Conservation (phyloP, 2,113 vertebrate species). For the Psettodes erumei region DNA sequence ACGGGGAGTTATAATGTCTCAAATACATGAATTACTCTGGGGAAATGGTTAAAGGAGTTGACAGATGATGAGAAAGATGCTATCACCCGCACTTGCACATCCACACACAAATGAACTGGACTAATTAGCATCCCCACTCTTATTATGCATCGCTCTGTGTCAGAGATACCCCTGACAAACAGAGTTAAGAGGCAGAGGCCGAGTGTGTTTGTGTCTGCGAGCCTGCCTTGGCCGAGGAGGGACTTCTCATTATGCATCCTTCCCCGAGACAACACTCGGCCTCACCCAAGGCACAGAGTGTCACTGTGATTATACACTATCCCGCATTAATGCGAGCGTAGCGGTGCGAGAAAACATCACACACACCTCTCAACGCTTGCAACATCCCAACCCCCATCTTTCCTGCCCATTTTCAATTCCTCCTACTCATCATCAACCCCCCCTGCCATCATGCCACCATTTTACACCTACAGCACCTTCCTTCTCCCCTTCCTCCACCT, state of each 20-base stretch:
- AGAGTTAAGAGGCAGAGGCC: conserved; percentile 30
- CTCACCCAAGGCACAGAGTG: conserved; percentile 61
- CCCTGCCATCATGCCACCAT: conserved; percentile 18
- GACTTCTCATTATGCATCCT: conserved; percentile 61
- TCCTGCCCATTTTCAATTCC: not conserved
- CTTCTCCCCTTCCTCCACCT: not conserved
- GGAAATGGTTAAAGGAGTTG: conserved; percentile 20
- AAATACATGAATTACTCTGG: no score
- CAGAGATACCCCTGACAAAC: conserved; percentile 44
- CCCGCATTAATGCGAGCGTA: conserved; percentile 39
- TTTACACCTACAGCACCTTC: conserved; percentile 39
- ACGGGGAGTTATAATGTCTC: conserved; percentile 7
- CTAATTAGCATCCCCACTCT: conserved; percentile 58
- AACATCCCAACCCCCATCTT: conserved; percentile 7
- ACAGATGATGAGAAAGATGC: conserved; percentile 8
- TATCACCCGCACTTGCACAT: conserved; percentile 1
- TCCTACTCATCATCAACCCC: conserved; percentile 25
- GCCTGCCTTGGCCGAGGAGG: conserved; percentile 24
- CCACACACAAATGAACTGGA: conserved; percentile 34
- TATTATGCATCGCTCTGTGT: conserved; percentile 22
- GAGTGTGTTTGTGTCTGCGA: conserved; percentile 37
- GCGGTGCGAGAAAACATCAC: conserved; percentile 41
- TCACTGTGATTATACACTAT: conserved; percentile 69
- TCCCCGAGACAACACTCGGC: conserved; percentile 51
- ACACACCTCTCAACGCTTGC: conserved; percentile 25